These are phyloP conservation scores for Philypnodon macrostomus DNA, from an alignment of 2,797 vertebrate species.

Conservation along the genomic window DNA sequence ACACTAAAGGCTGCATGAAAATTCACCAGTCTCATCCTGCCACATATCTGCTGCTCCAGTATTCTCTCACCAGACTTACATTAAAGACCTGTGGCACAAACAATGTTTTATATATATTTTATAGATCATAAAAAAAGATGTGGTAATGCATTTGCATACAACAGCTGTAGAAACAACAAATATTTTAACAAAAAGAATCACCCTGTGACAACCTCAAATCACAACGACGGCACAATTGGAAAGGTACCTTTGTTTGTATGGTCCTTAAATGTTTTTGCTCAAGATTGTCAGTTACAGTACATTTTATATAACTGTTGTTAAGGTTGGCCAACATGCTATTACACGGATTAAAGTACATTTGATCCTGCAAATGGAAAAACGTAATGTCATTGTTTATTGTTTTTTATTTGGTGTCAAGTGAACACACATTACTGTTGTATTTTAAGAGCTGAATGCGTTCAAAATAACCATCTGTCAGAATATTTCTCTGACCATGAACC, in stretches of 20 bases:
- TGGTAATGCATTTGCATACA: slow-evolving; percentile 42
- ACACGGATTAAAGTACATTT: slow-evolving; percentile 22
- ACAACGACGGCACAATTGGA: slow-evolving; percentile 41
- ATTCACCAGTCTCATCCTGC: too few species aligned
- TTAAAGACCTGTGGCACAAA: slow-evolving; percentile 5
- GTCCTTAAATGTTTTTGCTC: slow-evolving; percentile 18
- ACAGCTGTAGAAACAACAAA: slow-evolving; percentile 52
- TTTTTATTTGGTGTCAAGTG: slow-evolving; percentile 41
- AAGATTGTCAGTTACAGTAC: slow-evolving; percentile 59
- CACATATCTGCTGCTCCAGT: too few species aligned
- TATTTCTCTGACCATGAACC: slow-evolving; percentile 66
- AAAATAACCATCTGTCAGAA: slow-evolving; percentile 74
- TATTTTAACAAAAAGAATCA: slow-evolving; percentile 33
- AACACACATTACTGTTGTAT: slow-evolving; percentile 71
- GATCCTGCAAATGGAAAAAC: slow-evolving; percentile 25
- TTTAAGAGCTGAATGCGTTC: slow-evolving; percentile 73
- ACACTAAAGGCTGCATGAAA: too few species aligned
- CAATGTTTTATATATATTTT: slow-evolving; percentile 25
- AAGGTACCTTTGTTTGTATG: slow-evolving; percentile 24
- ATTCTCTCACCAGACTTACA: neutral
- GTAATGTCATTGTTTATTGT: neutral
- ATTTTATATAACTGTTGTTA: slow-evolving; percentile 24
- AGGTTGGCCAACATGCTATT: too few species aligned
- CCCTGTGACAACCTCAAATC: slow-evolving; percentile 43
- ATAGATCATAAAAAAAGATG: slow-evolving; percentile 65